Conservation (phyloP, 2,113 vertebrate species). For the Rhizomys pruinosus region DNA sequence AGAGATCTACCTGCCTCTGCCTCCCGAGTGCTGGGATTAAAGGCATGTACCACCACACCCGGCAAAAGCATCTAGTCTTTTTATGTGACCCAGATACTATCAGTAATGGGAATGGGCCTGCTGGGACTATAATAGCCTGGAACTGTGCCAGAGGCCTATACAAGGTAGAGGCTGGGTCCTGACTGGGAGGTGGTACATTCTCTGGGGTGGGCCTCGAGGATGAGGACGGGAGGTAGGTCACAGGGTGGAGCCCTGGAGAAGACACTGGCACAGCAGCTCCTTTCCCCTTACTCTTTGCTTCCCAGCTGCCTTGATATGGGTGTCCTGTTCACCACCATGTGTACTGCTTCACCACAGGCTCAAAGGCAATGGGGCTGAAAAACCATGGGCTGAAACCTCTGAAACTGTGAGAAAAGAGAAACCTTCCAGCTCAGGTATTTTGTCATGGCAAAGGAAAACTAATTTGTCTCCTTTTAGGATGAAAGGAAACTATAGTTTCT, state of each 20-base stretch:
- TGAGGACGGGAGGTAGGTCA: too few species aligned
- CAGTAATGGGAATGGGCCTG: neutral
- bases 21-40: too few species aligned
- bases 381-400: neutral
- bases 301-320: neutral
- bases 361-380: neutral
- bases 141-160: neutral
- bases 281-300: neutral
- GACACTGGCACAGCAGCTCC: neutral
- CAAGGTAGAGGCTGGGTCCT: neutral
- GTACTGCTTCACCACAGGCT: neutral
- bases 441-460: too few species aligned
- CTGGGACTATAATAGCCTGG: too few species aligned
- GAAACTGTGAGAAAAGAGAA: neutral
- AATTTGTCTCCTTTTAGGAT: too few species aligned
- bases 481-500: neutral
- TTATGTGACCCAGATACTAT: neutral
- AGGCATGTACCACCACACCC: too few species aligned
- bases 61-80: neutral
- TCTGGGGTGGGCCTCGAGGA: too few species aligned
- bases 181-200: neutral
- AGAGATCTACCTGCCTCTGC: too few species aligned
- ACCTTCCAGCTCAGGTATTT: neutral
- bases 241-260: too few species aligned
- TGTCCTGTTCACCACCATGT: too few species aligned